phyloP scores from a whole-genome alignment of 2,797 vertebrate species.

The Nothura maculosa region DNA sequence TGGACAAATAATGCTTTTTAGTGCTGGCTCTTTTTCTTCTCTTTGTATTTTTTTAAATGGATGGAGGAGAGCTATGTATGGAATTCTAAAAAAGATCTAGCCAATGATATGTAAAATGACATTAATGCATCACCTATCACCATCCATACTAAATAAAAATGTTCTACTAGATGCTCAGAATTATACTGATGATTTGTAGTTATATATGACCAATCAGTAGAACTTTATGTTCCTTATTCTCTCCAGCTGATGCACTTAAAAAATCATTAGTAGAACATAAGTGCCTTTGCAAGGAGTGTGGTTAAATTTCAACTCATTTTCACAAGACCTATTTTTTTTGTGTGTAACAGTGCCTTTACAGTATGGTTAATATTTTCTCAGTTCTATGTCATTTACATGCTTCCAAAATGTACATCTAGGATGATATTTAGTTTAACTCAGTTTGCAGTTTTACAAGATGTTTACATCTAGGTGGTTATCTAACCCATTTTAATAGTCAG shows the following conservation, averaged over 20 bases:
- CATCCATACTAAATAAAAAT: background rate
- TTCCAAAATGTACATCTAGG: background rate
- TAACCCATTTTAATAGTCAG: background rate
- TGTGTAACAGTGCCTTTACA: background rate
- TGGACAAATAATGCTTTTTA: background rate
- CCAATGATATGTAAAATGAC: background rate
- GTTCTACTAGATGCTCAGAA: background rate
- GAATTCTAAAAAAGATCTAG: background rate
- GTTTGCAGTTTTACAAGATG: background rate
- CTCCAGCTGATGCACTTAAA: background rate
- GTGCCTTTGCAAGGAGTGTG: background rate
- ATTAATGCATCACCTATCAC: background rate
- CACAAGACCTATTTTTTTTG: background rate
- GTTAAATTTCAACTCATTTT: background rate
- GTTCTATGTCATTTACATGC: background rate
- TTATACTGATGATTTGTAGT: background rate
- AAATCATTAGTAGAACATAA: background rate
- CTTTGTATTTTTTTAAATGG: background rate
- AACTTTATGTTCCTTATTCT: background rate
- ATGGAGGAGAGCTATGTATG: background rate
- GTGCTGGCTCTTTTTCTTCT: background rate
- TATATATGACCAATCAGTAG: background rate
- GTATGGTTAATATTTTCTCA: background rate
- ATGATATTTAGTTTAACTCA: background rate
- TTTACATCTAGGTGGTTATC: background rate